Evolutionary conservation across 2,113 vertebrate species (phyloP).

Genomic region (Herpetotheres cachinnans): DNA sequence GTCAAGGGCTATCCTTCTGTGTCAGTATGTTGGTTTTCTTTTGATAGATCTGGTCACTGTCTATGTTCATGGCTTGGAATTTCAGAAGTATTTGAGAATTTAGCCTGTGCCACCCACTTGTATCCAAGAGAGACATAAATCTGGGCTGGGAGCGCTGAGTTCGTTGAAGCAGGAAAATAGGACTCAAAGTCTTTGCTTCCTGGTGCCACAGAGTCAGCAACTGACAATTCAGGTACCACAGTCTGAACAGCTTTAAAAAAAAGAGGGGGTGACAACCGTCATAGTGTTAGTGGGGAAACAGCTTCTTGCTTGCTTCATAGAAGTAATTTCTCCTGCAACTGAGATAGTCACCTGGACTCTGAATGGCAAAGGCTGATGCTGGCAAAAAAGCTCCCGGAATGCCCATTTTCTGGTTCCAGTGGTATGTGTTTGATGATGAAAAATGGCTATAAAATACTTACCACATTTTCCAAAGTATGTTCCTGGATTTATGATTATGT

Average conservation of each 20-base stretch:
- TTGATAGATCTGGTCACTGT: background rate
- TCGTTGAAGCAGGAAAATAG: background rate
- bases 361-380: background rate
- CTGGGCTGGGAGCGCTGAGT: background rate
- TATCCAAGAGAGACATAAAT: background rate
- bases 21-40: background rate
- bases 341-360: background rate
- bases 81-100: background rate
- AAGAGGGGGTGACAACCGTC: background rate
- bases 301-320: background rate
- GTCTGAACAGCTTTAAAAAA: background rate
- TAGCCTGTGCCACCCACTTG: background rate
- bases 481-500: background rate
- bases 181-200: background rate
- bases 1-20: background rate
- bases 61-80: background rate
- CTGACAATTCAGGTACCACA: background rate
- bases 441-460: background rate
- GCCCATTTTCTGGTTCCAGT: background rate
- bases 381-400: background rate
- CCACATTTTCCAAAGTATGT: background rate
- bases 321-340: background rate
- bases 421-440: background rate
- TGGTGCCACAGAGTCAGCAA: background rate
- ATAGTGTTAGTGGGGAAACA: background rate